A percentile compares a stretch with the other conserved stretches of the same genome.
These are phyloP conservation scores for Pachypsylla venusta DNA, from an alignment of 1,140 invertebrate genomes.

Conservation along the genomic window DNA sequence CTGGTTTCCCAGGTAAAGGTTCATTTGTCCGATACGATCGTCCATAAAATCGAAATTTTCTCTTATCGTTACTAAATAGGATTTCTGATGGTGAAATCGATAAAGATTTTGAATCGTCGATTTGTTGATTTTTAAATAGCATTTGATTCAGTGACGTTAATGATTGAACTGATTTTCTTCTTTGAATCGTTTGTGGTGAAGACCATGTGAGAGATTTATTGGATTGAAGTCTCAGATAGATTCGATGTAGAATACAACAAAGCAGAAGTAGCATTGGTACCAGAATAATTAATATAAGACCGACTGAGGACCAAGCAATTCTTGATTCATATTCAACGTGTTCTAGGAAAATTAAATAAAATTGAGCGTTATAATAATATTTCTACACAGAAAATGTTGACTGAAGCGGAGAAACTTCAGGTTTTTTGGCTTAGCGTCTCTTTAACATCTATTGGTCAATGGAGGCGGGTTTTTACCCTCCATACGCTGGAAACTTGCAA, in stretches of 20 bases:
- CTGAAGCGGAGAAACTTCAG: too few species aligned
- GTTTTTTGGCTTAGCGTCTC: too few species aligned
- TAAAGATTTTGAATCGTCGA: background rate
- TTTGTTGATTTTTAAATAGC: background rate
- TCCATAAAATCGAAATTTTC: background rate
- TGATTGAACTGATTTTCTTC: constrained; percentile 8
- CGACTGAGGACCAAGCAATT: constrained; percentile 32
- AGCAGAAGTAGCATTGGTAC: constrained; percentile 34
- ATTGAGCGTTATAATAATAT: too few species aligned
- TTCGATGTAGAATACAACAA: constrained; percentile 48
- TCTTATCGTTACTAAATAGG: background rate
- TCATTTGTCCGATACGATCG: constrained; percentile 60
- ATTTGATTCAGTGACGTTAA: background rate
- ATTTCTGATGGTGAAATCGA: background rate
- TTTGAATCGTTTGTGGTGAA: background rate
- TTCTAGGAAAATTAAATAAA: constrained; percentile 35
- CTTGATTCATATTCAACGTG: constrained; percentile 41
- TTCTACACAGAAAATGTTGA: too few species aligned
- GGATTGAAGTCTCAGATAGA: constrained; percentile 30
- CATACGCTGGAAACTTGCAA: too few species aligned
- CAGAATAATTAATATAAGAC: constrained; percentile 33
- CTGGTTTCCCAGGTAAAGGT: constrained; percentile 55
- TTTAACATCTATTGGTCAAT: too few species aligned
- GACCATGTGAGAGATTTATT: background rate
- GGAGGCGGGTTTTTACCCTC: too few species aligned